Conservation (phyloP, 1,140 invertebrate species). For the Episyrphus balteatus region DNA sequence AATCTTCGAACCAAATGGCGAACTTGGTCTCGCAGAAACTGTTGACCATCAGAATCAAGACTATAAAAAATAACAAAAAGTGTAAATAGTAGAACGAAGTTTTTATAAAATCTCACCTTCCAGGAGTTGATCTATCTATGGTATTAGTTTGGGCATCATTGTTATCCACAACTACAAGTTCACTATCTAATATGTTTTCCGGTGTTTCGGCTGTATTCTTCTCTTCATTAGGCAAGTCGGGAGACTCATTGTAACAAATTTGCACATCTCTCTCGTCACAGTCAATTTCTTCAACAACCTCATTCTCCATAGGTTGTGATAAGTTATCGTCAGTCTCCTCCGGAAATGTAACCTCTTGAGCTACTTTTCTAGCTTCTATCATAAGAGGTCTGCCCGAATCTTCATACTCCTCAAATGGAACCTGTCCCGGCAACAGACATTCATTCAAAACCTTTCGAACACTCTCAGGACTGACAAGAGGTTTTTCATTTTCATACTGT, state of each 20-base stretch:
- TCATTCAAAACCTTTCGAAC: slow-evolving; percentile 19
- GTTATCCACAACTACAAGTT: slow-evolving; percentile 20
- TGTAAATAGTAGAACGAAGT: neutral
- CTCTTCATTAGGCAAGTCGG: slow-evolving; percentile 29
- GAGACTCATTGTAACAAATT: slow-evolving; percentile 31
- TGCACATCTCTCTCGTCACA: slow-evolving; percentile 34
- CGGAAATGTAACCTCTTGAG: neutral
- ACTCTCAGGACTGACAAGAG: slow-evolving; percentile 27
- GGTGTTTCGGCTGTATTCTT: slow-evolving; percentile 22
- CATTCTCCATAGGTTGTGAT: slow-evolving; percentile 10
- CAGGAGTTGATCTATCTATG: slow-evolving; percentile 10
- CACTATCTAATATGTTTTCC: slow-evolving; percentile 17
- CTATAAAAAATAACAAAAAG: slow-evolving; percentile 3
- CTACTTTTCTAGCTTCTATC: neutral
- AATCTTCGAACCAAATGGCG: slow-evolving; percentile 48
- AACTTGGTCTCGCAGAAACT: slow-evolving; percentile 38
- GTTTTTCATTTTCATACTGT: slow-evolving; percentile 27
- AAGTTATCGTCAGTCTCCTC: slow-evolving; percentile 7
- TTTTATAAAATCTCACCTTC: slow-evolving; percentile 6
- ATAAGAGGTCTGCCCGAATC: slow-evolving; percentile 1
- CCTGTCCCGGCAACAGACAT: neutral
- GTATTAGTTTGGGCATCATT: neutral
- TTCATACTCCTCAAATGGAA: neutral
- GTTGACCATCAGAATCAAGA: slow-evolving; percentile 27
- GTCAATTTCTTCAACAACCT: slow-evolving; percentile 9